Base-by-base conservation (phyloP, 2,113 vertebrate genomes). In the Oryzias curvinotus region DNA sequence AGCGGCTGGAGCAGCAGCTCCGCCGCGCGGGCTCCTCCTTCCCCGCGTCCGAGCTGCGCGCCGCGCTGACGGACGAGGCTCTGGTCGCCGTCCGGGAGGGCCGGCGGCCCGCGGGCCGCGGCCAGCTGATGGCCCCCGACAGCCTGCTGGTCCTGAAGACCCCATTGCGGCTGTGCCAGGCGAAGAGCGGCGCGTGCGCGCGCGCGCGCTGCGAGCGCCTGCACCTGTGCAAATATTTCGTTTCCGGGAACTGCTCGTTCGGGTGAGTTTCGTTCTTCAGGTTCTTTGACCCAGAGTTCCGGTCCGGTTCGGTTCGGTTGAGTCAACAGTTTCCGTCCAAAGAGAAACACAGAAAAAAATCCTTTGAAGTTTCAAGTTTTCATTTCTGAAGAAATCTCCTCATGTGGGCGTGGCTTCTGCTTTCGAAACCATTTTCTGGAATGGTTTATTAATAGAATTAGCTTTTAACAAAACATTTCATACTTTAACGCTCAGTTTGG, bases 131-230 rank as follows among this genome's bases (percentile, higher is more conserved):
- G 7, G 41, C 69, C n/a, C 78, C 70, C 1, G 82, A 84, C 4
- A 87, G 71, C 57, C 42, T 89, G n/a, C 7, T 92, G 0, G 73
- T 91, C 43, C 85, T 87, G 4, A 92, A 89, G 65, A 92, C 88
- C 1, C 28, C 41, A 0, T 44, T 91, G 59, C 65, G 91, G 43
- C 17, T 92, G 28, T 92, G 91, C 5, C 84, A 80, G 71, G 70
- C 1, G 0, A 83, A 57, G 23, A 8, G 53, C 2, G 81, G 81
- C 4, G 57, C 68, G 4, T 92, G 91, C 65, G 0, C 0, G 0
- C 52, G 91, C 65, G 0, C 0, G 0, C 53, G 13, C 4, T 92
- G 91, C 42, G 71, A 85, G 2, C 16, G 49, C 0, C 57, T 92
- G 23, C 91, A 92, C 66, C 45, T 92, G 23, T 92, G 91, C 67